Evolutionary conservation across 2,797 vertebrate genomes (phyloP).

Genomic region (Rhinoraja longicauda): DNA sequence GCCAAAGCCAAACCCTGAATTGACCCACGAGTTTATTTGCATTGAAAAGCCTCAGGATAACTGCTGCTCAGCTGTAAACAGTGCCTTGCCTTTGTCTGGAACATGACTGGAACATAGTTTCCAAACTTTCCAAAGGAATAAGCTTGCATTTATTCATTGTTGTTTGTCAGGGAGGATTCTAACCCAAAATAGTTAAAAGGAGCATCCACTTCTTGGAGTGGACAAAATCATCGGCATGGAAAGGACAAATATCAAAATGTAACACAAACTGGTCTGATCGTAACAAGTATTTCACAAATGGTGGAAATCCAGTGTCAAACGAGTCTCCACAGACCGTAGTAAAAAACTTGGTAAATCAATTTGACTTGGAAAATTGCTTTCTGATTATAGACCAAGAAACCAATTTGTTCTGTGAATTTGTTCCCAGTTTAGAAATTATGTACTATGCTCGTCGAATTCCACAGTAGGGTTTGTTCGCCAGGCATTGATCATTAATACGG

Average conservation of each 20-base stretch:
- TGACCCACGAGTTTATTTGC: not conserved
- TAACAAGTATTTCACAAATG: not conserved
- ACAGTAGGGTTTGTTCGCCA: not conserved
- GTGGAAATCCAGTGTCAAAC: not conserved
- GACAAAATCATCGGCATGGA: not conserved
- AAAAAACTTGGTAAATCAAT: constrained; percentile 30
- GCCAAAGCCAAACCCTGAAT: too few species aligned
- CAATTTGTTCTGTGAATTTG: constrained; percentile 20
- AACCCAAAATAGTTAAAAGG: not conserved
- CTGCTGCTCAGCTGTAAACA: not conserved
- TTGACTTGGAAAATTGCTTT: constrained; percentile 29
- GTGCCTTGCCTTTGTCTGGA: not conserved
- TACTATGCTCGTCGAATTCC: not conserved
- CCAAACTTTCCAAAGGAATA: not conserved
- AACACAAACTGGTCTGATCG: not conserved
- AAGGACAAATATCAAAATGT: not conserved
- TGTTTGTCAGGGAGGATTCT: not conserved
- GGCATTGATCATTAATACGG: not conserved
- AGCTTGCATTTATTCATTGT: not conserved
- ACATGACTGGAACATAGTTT: not conserved
- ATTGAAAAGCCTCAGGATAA: not conserved
- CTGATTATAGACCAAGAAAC: constrained; percentile 4
- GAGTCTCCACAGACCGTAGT: not conserved
- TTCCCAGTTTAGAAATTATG: not conserved
- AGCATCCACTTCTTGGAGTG: not conserved